Base-by-base conservation (phyloP, 2,888 invertebrate species). In the Ischnus inquisitorius region DNA sequence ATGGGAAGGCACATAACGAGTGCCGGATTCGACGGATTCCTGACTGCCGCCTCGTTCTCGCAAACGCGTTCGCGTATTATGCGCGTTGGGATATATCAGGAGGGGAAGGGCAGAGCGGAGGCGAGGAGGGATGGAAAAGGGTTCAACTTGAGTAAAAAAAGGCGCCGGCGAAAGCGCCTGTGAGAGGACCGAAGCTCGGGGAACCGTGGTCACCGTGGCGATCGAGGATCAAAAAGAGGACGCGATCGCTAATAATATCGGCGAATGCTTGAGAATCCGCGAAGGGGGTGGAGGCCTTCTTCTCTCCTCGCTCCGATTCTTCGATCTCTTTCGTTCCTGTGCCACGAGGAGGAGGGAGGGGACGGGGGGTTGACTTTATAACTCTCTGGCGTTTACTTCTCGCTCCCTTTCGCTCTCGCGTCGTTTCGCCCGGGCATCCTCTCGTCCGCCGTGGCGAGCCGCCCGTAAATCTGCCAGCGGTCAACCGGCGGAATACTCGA, bases 211-310 rank as follows among this genome's bases (percentile, higher is more conserved):
- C 39, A 51, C 60, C 62, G 62, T 16, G 62, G 74, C 34, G 75
- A 75, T 75, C 46, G 75, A 90, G 89, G 90, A 91, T 92, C 90
- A 92, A 92, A 92, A 92, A 92, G 90, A 90, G 89, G 89, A 90
- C 88, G 88, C 91, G 92, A 91, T 92, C 91, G 91, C 92, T 92
- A 92, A 92, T 92, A 92, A 92, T 92, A 92, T 92, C 92, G 90
- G 90, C 89, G 92, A 90, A 91, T 92, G 92, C 90, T 89, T 86
- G 90, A 89, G 92, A 92, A 92, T 92, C 89, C 91, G 90, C 90
- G 89, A 91, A 91, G 91, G 90, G 91, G 90, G 91, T 87, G 79
- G 84, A 84, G 75, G 74, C 71, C 41, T 43, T 16, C 48, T 10
- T 25, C 57, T 60, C 25, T 60, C 57, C 62, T 54, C 77, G 77